phyloP scores from a whole-genome alignment of 2,113 vertebrate species.

The Boulengerochromis microlepis region DNA sequence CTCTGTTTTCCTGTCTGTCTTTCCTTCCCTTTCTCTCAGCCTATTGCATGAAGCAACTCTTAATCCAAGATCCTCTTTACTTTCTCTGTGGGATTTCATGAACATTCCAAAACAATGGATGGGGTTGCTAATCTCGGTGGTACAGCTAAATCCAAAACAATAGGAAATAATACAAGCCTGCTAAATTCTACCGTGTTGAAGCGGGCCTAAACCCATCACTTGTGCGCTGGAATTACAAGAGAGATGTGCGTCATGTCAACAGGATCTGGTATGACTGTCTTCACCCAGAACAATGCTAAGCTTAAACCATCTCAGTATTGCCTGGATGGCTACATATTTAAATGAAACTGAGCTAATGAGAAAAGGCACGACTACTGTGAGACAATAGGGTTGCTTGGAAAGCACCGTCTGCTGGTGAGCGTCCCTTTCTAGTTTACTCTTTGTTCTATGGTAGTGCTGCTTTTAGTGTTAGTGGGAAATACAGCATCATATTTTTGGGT shows the following conservation, averaged over 20 bases:
- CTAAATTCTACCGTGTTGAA: conserved; percentile 65
- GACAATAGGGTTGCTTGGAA: conserved; percentile 60
- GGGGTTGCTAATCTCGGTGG: conserved; percentile 70
- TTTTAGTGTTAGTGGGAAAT: background rate
- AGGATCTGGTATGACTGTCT: conserved; percentile 64
- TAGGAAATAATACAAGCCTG: conserved; percentile 68
- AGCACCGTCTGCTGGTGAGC: conserved; percentile 13
- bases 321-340: conserved; percentile 51
- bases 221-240: conserved; percentile 72
- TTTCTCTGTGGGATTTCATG: conserved; percentile 74
- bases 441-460: conserved; percentile 18
- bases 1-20: background rate
- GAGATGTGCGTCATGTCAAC: conserved; percentile 65
- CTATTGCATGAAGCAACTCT: conserved; percentile 59
- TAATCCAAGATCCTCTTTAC: conserved; percentile 77
- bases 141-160: conserved; percentile 78
- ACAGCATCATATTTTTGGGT: background rate
- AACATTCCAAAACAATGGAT: conserved; percentile 74
- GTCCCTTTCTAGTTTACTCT: conserved; percentile 9
- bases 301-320: conserved; percentile 59
- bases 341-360: conserved; percentile 63
- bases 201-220: conserved; percentile 71
- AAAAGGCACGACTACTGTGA: conserved; percentile 46
- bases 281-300: conserved; percentile 63
- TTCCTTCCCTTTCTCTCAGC: conserved; percentile 27